phyloP scores from a whole-genome alignment of 2,113 vertebrate species.

The Scophthalmus maximus region DNA sequence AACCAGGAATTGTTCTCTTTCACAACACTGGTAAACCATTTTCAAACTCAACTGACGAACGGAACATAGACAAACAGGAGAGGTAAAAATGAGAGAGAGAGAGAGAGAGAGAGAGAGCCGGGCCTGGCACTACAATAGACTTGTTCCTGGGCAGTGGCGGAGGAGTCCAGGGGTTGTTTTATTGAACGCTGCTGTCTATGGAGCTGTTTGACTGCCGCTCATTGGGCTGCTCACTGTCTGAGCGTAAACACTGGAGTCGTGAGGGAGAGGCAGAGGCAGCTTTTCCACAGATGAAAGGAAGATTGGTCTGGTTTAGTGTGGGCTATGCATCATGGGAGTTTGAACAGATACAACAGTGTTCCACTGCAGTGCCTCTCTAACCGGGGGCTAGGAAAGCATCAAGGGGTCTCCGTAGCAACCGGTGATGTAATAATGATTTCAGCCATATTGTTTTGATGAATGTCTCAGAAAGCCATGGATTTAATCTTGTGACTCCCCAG shows the following conservation, averaged over 20 bases:
- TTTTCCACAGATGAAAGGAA: slow-evolving; percentile 48
- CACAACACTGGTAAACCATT: background rate
- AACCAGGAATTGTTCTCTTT: background rate
- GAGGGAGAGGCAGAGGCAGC: slow-evolving; percentile 45
- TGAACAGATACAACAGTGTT: slow-evolving; percentile 38
- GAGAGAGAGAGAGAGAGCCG: background rate
- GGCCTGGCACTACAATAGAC: slow-evolving; percentile 5
- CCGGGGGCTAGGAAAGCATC: background rate
- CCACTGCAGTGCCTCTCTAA: slow-evolving; percentile 29
- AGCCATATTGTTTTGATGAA: background rate
- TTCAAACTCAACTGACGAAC: background rate
- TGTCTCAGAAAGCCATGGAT: background rate
- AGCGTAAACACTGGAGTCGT: slow-evolving; percentile 52
- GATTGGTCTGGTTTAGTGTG: slow-evolving; percentile 37
- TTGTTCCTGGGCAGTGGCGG: slow-evolving; percentile 14
- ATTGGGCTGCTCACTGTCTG: slow-evolving; percentile 47
- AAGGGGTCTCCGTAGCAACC: background rate
- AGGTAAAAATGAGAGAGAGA: background rate
- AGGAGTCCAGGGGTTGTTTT: slow-evolving; percentile 48
- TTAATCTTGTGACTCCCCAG: background rate
- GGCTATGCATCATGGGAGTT: slow-evolving; percentile 43
- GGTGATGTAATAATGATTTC: slow-evolving; percentile 19
- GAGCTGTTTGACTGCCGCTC: slow-evolving; percentile 57
- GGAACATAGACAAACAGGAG: no score
- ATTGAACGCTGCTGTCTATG: slow-evolving; percentile 42